A percentile compares a stretch with the other conserved stretches of the same genome.
Conservation (phyloP, 2,113 vertebrate genomes). For the Leptocoma aspasia region DNA sequence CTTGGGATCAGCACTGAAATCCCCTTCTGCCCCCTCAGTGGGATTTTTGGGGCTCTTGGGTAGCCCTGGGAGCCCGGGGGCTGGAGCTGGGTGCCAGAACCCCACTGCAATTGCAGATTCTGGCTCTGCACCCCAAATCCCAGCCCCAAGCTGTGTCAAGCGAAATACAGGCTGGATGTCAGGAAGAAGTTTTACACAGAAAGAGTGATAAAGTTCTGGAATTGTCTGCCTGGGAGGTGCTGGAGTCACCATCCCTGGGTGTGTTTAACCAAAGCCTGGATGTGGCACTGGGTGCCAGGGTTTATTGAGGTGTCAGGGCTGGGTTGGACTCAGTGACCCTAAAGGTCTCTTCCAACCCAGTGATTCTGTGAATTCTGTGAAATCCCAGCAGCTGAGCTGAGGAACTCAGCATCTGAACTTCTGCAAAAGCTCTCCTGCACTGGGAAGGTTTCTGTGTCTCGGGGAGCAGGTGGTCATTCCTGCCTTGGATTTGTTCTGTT, state of each 20-base stretch:
- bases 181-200: too few species aligned
- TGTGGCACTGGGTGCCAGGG: too few species aligned
- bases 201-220: too few species aligned
- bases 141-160: too few species aligned
- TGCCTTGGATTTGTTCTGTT: background rate
- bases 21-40: background rate
- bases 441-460: rapidly evolving
- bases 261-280: too few species aligned
- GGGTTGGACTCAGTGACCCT: too few species aligned
- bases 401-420: background rate
- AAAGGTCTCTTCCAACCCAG: too few species aligned
- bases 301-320: too few species aligned
- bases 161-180: too few species aligned
- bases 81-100: background rate
- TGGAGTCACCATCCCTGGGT: too few species aligned
- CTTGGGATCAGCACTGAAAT: background rate
- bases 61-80: background rate
- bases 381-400: background rate
- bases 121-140: background rate
- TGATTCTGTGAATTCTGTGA: too few species aligned
- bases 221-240: too few species aligned
- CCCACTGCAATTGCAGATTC: background rate
- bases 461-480: background rate
- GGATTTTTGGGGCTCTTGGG: background rate
- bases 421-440: background rate